Evolutionary conservation across 1,140 invertebrate species (phyloP), one percentile per base, ranked within the genome.

Genomic region (Telenomus remus): DNA sequence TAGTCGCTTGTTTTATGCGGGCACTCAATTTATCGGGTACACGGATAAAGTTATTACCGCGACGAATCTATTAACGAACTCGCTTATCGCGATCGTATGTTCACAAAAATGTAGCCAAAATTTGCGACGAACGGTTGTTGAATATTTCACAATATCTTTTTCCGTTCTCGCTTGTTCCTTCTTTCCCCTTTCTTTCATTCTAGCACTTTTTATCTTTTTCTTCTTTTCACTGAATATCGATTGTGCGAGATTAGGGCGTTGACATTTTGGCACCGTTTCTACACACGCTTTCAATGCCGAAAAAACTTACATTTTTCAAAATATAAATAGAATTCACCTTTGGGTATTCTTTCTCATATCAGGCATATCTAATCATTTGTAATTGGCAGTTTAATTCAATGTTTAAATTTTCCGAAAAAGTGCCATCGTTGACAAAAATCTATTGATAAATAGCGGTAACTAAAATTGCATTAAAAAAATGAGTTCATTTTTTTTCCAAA

Each of bases 211-310:
- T 11, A 55, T 14, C n/a, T 11, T 33, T 47, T 15, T 61, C 14
- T 49, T 47, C 54, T 59, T 16, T 46, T 64, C 50, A 56, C 35
- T 51, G 48, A 63, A 75, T 68, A 75, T 75, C 64, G 71, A 68
- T 75, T 64, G 53, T 9, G 16, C 61, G 56, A 66, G 61, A 66
- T 74, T 56, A 68, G 71, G 59, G 59, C 71, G 59, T 68, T 75
- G 71, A 75, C 71, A 75, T 75, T 75, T 68, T 64, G 59, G 71
- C 71, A 63, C 53, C n/a, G 53, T 68, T 75, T 68, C 39, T 37
- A 66, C 50, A 44, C 39, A 33, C 34, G 19, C 55, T 73, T 73
- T 49, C 43, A 43, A 57, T 46, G 2, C 10, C 47, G 15, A 48
- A 55, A 53, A 42, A 53, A 47, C 44, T 42, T 35, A 16, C 48